Percentiles rank a stretch among this genome's conserved stretches.
Evolutionary conservation across 2,888 invertebrate species (phyloP).

Genomic region (Xestia xanthographa): DNA sequence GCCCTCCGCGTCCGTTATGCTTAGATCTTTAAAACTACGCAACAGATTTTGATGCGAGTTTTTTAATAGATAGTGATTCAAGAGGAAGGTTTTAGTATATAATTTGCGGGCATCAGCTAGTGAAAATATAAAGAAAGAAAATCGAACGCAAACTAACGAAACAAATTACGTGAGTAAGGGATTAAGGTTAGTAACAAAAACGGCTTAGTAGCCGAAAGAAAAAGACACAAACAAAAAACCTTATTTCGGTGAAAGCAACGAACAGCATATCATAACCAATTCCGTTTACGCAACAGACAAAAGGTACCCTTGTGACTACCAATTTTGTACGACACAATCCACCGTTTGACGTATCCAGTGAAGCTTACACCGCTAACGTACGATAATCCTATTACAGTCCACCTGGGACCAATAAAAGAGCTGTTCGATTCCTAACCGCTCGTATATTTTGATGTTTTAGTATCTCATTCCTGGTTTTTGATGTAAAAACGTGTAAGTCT

Average conservation of each 20-base stretch:
- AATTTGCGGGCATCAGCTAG: too few relatives aligned
- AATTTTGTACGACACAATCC: constrained; percentile 51
- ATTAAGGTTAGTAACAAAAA: constrained; percentile 23
- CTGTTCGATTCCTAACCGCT: constrained; percentile 53
- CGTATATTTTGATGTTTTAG: constrained; percentile 58
- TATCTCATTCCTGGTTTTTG: constrained; percentile 39
- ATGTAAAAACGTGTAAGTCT: constrained; percentile 19
- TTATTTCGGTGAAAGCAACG: constrained; percentile 17
- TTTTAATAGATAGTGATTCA: too few relatives aligned
- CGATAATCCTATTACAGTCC: constrained; percentile 73
- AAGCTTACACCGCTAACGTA: constrained; percentile 49
- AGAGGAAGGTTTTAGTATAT: too few relatives aligned
- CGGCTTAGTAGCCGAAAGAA: constrained; percentile 14
- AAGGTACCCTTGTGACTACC: constrained; percentile 44
- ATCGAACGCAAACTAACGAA: not conserved
- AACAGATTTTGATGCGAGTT: too few relatives aligned
- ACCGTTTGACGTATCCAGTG: constrained; percentile 49
- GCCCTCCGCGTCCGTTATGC: too few relatives aligned
- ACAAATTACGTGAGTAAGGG: not conserved
- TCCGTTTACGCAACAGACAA: constrained; percentile 60
- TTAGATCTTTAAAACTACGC: too few relatives aligned
- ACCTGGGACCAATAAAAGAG: constrained; percentile 71
- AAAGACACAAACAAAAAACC: constrained; percentile 14
- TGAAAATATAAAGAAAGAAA: not conserved
- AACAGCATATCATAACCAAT: constrained; percentile 32